These are phyloP conservation scores for Dasyprocta punctata DNA, from an alignment of 2,113 vertebrate genomes.

Conservation along the genomic window DNA sequence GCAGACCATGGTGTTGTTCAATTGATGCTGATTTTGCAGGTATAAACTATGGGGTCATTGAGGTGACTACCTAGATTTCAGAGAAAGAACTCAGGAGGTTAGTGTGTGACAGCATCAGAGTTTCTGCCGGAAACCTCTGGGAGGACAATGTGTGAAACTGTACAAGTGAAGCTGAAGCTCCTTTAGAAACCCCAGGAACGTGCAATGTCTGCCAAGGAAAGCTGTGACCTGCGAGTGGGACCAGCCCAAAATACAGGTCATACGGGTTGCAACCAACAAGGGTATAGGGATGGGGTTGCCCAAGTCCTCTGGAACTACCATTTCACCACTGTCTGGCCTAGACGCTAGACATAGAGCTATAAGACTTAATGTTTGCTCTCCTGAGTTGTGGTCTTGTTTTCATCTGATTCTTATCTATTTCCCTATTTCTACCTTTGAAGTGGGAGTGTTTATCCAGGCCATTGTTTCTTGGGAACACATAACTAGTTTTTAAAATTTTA, in stretches of 20 bases:
- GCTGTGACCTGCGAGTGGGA: not conserved
- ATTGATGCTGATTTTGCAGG: not conserved
- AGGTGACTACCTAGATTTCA: not conserved
- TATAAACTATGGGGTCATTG: not conserved
- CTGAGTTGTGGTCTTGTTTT: not conserved
- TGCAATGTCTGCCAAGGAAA: not conserved
- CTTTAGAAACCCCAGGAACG: not conserved
- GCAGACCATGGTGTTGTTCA: not conserved
- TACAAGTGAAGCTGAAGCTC: not conserved
- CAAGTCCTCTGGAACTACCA: not conserved
- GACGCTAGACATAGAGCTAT: not conserved
- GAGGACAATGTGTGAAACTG: not conserved
- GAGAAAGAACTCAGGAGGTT: not conserved
- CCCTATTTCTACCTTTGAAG: not conserved
- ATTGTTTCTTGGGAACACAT: not conserved
- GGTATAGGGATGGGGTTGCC: no score
- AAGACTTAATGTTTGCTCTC: not conserved
- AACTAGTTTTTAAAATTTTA: not conserved
- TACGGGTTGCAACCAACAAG: not conserved
- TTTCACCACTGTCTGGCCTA: not conserved
- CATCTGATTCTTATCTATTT: not conserved
- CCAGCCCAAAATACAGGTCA: not conserved
- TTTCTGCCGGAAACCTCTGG: not conserved
- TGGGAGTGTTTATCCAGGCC: not conserved
- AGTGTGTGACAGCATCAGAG: not conserved